Base-by-base conservation (phyloP, 2,113 vertebrate genomes). In the Triplophysa tibetana region DNA sequence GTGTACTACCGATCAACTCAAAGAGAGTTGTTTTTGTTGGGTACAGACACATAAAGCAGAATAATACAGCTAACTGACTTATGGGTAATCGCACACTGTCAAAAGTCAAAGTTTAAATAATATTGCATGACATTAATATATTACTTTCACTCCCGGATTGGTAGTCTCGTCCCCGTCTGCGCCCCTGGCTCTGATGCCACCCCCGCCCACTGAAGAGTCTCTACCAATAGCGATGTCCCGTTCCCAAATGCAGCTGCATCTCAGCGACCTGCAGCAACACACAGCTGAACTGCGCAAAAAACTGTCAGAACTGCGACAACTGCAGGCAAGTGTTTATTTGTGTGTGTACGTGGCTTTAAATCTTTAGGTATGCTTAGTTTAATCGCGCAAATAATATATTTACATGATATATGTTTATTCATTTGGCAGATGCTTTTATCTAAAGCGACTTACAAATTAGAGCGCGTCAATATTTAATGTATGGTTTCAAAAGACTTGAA, bases 201-300 rank as follows among this genome's bases (percentile, higher is more conserved):
- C 96, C 0, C 94, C 94, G 0, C 86, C 94, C 54, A 89, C 92
- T 0, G 92, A 89, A 19, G 90, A 90, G 1, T 92, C 92, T 24
- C 97, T 95, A 91, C 91, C 95, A 45, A 93, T 95, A 0, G 86
- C 91, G 0, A 88, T 97, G 90, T 96, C 92, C 50, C 95, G 95
- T 1, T 85, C 95, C 83, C 97, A 98, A 90, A 97, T 99, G 96
- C 97, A 98, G 90, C 92, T 95, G 81, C 96, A 98, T 81, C 93
- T 99, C 14, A 95, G 95, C 1, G 94, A 95, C 87, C 92, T 99
- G 82, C 97, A 98, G 89, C 95, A 94, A 86, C 98, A 95, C 81
- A 94, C 97, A 85, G 92, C 91, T 6, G 94, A 96, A 12, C 93
- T 99, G 84, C 95, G 96, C 54, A 94, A 93, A 83, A 97, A 99